phyloP scores from a whole-genome alignment of 2,113 vertebrate genomes.

The Ageneiosus marmoratus region DNA sequence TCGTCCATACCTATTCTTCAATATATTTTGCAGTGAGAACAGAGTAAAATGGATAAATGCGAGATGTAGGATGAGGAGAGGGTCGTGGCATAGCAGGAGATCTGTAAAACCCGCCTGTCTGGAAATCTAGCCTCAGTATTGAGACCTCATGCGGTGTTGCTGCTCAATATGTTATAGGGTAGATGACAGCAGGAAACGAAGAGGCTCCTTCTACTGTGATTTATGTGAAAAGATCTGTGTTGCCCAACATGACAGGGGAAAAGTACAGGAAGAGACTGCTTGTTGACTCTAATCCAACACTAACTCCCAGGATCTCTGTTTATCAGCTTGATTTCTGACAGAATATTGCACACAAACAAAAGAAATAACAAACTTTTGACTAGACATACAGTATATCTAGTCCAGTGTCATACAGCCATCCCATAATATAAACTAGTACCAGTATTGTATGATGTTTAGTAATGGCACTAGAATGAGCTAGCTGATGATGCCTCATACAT shows the following conservation, averaged over 20 bases:
- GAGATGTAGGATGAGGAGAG: not conserved
- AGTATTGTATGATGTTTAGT: not conserved
- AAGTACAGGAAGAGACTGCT: not conserved
- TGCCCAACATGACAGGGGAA: not conserved
- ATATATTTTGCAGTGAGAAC: not conserved
- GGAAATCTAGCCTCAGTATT: not conserved
- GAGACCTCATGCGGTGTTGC: conserved; percentile 10
- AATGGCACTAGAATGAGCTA: not conserved
- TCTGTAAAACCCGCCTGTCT: not conserved
- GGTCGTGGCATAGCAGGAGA: not conserved
- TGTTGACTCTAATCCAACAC: not conserved
- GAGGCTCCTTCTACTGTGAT: not conserved
- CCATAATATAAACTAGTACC: not conserved
- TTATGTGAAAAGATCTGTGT: conserved; percentile 14
- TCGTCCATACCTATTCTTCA: conserved; percentile 44
- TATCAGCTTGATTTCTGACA: not conserved
- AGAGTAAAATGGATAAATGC: conserved; percentile 11
- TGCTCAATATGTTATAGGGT: conserved; percentile 14
- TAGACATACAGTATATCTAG: not conserved
- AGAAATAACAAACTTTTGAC: not conserved
- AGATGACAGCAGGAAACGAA: conserved; percentile 3
- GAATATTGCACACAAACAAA: not conserved
- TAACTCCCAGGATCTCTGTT: not conserved
- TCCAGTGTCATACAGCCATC: not conserved
- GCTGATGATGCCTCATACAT: conserved; percentile 1